These are phyloP conservation scores for Drosophila insularis DNA, from an alignment of 1,140 invertebrate species.

Conservation along the genomic window DNA sequence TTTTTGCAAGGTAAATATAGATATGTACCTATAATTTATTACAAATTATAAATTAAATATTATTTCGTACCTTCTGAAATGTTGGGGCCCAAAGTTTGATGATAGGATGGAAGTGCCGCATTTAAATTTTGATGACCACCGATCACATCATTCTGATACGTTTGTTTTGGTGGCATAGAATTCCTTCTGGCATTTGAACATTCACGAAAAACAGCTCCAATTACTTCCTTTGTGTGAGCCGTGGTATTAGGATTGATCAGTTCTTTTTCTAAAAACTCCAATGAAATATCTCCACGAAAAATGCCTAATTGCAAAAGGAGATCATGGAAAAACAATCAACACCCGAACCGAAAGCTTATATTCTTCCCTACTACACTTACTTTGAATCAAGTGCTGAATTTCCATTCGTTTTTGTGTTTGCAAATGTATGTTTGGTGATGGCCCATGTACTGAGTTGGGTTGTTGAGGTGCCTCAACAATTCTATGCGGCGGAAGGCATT, in stretches of 20 bases:
- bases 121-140: slow-evolving; percentile 25
- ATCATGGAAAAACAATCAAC: neutral
- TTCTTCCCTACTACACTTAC: slow-evolving; percentile 18
- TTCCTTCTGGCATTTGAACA: slow-evolving; percentile 55
- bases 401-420: slow-evolving; percentile 50
- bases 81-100: slow-evolving; percentile 27
- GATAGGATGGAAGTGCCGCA: slow-evolving; percentile 16
- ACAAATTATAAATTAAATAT: neutral
- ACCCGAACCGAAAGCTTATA: neutral
- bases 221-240: slow-evolving; percentile 88
- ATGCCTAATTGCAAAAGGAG: slow-evolving; percentile 26
- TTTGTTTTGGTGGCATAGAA: slow-evolving; percentile 15
- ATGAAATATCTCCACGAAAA: slow-evolving; percentile 48
- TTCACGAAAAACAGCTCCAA: slow-evolving; percentile 87
- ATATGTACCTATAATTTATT: too few species aligned
- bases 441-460: slow-evolving; percentile 6
- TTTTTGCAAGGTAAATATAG: too few species aligned
- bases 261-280: slow-evolving; percentile 87
- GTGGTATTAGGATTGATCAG: slow-evolving; percentile 88
- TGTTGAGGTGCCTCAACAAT: slow-evolving; percentile 20
- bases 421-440: slow-evolving; percentile 15
- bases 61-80: slow-evolving; percentile 47
- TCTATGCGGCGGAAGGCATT: slow-evolving; percentile 12
- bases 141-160: slow-evolving; percentile 20
- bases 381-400: slow-evolving; percentile 55